These are phyloP conservation scores for Euschistus heros DNA, from an alignment of 1,140 invertebrate genomes.

Conservation along the genomic window DNA sequence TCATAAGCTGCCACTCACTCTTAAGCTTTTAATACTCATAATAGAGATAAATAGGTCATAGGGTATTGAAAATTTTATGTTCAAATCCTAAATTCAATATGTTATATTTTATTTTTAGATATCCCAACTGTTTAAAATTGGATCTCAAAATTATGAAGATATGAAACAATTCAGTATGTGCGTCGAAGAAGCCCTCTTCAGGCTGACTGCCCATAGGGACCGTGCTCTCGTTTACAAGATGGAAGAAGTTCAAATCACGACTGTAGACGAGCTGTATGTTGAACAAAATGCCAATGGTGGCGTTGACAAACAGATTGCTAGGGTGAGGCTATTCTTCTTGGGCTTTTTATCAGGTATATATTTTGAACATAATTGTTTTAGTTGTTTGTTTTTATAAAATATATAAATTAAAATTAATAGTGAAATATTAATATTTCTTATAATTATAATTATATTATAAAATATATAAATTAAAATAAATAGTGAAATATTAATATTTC, in stretches of 20 bases:
- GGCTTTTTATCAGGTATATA: slow-evolving; percentile 70
- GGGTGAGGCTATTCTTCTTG: slow-evolving; percentile 89
- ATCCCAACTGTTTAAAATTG: slow-evolving; percentile 93
- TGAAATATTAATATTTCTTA: neutral
- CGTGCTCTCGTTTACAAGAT: slow-evolving; percentile 89
- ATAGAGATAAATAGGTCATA: no score
- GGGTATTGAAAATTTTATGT: no score
- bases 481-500: neutral
- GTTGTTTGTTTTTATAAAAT: neutral
- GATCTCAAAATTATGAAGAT: slow-evolving; percentile 77
- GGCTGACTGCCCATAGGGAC: slow-evolving; percentile 69
- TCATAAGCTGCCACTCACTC: no score
- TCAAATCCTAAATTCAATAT: no score
- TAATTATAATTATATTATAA: neutral
- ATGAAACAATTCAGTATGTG: slow-evolving; percentile 81
- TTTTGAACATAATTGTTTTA: no score
- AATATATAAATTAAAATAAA: neutral
- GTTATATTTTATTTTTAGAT: slow-evolving; percentile 44
- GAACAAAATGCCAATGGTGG: slow-evolving; percentile 80
- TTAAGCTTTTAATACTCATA: no score
- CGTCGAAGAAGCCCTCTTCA: slow-evolving; percentile 85
- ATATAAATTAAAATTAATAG: neutral
- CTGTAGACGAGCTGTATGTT: slow-evolving; percentile 92
- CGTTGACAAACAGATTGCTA: slow-evolving; percentile 83
- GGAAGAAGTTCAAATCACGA: slow-evolving; percentile 94